A percentile compares a stretch with the other conserved stretches of the same genome.
Conservation (phyloP, 2,888 invertebrate genomes). For the Eretmocerus hayati region DNA sequence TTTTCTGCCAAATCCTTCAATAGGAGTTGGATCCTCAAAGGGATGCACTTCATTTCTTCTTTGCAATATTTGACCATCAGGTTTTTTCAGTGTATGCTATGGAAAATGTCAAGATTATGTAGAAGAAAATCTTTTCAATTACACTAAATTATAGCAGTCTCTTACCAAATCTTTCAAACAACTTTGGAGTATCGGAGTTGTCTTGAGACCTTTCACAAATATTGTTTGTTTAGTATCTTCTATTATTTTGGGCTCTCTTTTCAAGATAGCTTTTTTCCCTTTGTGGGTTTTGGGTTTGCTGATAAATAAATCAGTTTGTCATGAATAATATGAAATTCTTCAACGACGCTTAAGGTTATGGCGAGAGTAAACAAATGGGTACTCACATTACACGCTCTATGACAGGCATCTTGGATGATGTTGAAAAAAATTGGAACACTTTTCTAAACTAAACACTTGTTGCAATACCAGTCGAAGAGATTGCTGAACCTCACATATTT, state of each 20-base stretch:
- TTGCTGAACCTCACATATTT: too few species aligned
- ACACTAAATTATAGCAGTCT: too few species aligned
- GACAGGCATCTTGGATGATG: constrained; percentile 38
- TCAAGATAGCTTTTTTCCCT: constrained; percentile 76
- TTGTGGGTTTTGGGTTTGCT: constrained; percentile 86
- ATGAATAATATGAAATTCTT: background rate
- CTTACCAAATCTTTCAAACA: constrained; percentile 76
- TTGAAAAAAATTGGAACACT: too few species aligned
- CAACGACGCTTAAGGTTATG: constrained; percentile 1
- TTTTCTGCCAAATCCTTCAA: constrained; percentile 63
- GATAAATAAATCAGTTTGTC: constrained; percentile 26
- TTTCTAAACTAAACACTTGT: too few species aligned
- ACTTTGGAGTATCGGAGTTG: constrained; percentile 61
- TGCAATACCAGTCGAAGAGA: too few species aligned
- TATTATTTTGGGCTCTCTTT: constrained; percentile 77
- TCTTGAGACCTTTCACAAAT: constrained; percentile 78
- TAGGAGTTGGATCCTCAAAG: constrained; percentile 81
- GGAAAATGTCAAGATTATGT: constrained; percentile 20
- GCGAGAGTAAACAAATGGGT: constrained; percentile 6
- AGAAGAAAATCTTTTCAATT: too few species aligned
- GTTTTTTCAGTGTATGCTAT: constrained; percentile 75
- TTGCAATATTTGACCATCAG: constrained; percentile 66
- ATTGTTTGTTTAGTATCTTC: constrained; percentile 82
- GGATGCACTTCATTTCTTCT: constrained; percentile 85
- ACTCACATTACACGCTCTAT: constrained; percentile 47